A percentile compares a stretch with the other conserved stretches of the same genome.
Evolutionary conservation across 2,888 invertebrate genomes (phyloP).

Genomic region (Pyrrhosoma nymphula): DNA sequence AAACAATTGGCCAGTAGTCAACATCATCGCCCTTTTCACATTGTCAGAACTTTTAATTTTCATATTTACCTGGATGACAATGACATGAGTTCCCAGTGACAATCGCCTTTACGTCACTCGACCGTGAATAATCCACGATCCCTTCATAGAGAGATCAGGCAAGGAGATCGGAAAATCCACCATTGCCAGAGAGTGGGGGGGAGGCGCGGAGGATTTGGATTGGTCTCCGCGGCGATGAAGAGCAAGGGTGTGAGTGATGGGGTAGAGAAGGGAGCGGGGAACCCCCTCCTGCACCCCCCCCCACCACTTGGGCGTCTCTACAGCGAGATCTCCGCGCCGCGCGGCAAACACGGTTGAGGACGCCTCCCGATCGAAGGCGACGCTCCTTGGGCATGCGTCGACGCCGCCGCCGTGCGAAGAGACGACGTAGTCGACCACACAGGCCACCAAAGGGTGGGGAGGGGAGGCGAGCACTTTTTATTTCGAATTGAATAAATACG

Average conservation of each 20-base stretch:
- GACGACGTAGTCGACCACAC: neutral
- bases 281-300: neutral
- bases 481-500: neutral
- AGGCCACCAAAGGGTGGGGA: neutral
- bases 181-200: neutral
- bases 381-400: neutral
- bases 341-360: neutral
- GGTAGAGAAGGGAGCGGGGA: neutral
- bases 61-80: neutral
- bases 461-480: neutral
- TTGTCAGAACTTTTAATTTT: neutral
- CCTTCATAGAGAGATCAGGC: neutral
- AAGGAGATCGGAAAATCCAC: conserved; percentile 17
- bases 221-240: neutral
- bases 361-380: neutral
- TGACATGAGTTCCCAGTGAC: neutral
- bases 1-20: too few species aligned
- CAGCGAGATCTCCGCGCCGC: too few species aligned
- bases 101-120: neutral
- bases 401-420: neutral
- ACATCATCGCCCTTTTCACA: too few species aligned
- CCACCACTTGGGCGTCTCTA: too few species aligned
- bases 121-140: neutral
- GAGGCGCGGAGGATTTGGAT: neutral
- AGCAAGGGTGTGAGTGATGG: neutral